phyloP scores from a whole-genome alignment of 2,797 vertebrate species.

The Phoxinus dragarum region DNA sequence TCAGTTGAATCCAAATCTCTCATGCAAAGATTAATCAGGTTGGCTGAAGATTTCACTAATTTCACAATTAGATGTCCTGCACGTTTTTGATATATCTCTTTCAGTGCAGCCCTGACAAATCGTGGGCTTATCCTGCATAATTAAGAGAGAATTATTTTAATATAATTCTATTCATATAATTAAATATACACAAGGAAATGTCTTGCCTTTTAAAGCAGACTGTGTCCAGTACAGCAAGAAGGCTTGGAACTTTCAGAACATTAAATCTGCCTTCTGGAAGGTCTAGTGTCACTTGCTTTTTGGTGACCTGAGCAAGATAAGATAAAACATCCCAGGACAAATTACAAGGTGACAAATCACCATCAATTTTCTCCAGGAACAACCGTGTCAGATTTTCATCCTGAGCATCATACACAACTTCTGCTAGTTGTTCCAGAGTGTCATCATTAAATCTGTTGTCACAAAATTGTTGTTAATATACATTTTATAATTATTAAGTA shows the following conservation, averaged over 20 bases:
- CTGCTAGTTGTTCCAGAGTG: slow-evolving; percentile 40
- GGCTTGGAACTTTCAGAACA: slow-evolving; percentile 18
- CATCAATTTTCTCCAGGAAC: slow-evolving; percentile 53
- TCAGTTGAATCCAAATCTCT: slow-evolving; percentile 48
- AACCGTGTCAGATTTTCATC: slow-evolving; percentile 43
- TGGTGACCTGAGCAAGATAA: slow-evolving; percentile 42
- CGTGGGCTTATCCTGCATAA: slow-evolving; percentile 47
- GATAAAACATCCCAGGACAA: slow-evolving; percentile 54
- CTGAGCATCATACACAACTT: slow-evolving; percentile 47
- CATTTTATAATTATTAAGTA: background rate
- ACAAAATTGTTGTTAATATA: background rate
- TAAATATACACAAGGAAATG: background rate
- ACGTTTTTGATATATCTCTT: slow-evolving; percentile 35
- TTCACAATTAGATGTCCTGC: slow-evolving; percentile 43
- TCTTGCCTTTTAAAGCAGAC: slow-evolving; percentile 51
- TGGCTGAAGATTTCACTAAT: slow-evolving; percentile 47
- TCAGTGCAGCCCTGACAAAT: slow-evolving; percentile 49
- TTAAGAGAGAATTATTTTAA: background rate
- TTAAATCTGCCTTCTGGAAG: slow-evolving; percentile 40
- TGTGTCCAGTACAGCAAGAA: slow-evolving; percentile 41
- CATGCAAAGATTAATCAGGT: slow-evolving; percentile 54
- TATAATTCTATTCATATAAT: background rate
- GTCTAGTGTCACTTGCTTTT: slow-evolving; percentile 40
- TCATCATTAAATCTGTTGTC: slow-evolving; percentile 44
- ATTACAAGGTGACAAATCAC: slow-evolving; percentile 48